phyloP scores from a whole-genome alignment of 2,113 vertebrate species.

The Formicarius rufipectus region DNA sequence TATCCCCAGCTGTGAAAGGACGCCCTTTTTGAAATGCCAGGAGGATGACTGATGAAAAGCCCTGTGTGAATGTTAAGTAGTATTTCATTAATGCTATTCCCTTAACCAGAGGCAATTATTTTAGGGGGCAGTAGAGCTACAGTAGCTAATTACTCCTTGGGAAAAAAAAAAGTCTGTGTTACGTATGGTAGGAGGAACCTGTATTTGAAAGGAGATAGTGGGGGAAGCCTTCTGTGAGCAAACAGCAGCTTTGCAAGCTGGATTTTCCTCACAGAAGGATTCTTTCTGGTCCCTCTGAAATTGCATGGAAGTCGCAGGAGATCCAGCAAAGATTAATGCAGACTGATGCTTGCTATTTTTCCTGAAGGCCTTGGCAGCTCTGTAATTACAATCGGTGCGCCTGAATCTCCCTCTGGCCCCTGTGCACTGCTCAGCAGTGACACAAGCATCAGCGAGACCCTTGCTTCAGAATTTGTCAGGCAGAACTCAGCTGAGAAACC shows the following conservation, averaged over 20 bases:
- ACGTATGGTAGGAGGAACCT: background rate
- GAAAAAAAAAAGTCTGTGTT: background rate
- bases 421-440: background rate
- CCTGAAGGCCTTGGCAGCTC: conserved; percentile 15
- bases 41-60: background rate
- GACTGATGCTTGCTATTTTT: conserved; percentile 26
- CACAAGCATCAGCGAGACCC: background rate
- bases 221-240: background rate
- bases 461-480: conserved; percentile 39
- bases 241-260: background rate
- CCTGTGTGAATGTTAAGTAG: background rate
- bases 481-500: conserved; percentile 46
- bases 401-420: conserved; percentile 29
- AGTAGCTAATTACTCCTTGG: background rate
- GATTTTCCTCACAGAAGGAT: background rate
- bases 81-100: background rate
- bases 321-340: conserved; percentile 33
- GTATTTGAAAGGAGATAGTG: background rate
- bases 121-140: background rate
- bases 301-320: background rate
- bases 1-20: background rate
- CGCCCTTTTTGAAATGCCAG: background rate
- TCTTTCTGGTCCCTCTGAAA: conserved; percentile 29
- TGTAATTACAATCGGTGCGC: conserved; percentile 32
- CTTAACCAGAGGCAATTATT: background rate